These are phyloP conservation scores for Blennius ocellaris DNA, from an alignment of 2,113 vertebrate species.

Conservation along the genomic window DNA sequence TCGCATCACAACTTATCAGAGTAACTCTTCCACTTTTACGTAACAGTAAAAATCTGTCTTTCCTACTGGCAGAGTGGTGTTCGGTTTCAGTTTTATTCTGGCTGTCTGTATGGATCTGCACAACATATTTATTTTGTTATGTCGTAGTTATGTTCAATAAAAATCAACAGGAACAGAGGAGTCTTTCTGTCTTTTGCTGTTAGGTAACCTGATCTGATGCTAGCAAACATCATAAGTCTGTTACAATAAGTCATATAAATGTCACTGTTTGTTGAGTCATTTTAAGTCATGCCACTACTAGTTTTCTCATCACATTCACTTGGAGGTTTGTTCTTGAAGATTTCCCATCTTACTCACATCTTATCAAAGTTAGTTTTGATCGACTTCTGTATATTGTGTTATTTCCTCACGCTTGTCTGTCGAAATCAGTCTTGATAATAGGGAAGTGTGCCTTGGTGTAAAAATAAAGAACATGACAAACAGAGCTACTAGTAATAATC, in stretches of 20 bases:
- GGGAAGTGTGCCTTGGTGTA: too few relatives aligned
- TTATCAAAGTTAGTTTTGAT: too few relatives aligned
- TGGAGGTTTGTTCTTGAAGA: too few relatives aligned
- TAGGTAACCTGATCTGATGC: constrained; percentile 21
- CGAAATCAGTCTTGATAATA: too few relatives aligned
- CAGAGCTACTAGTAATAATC: too few relatives aligned
- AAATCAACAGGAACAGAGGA: constrained; percentile 10
- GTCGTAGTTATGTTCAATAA: constrained; percentile 26
- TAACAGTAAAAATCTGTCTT: background rate
- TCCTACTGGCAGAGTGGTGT: constrained; percentile 42
- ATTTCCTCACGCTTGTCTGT: too few relatives aligned
- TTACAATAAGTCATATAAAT: constrained; percentile 42
- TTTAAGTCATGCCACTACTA: too few relatives aligned
- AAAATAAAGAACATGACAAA: too few relatives aligned
- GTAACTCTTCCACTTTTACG: constrained; percentile 17
- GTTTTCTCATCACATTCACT: too few relatives aligned
- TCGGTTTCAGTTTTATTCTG: constrained; percentile 58
- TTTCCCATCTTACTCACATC: too few relatives aligned
- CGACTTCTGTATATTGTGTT: too few relatives aligned
- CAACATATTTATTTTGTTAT: background rate
- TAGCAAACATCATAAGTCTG: constrained; percentile 17
- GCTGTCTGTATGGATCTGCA: constrained; percentile 2
- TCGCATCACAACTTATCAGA: constrained; percentile 7
- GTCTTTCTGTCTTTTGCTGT: background rate
- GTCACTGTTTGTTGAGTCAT: too few relatives aligned